phyloP scores from a whole-genome alignment of 2,888 invertebrate species.

The Gortyna flavago region DNA sequence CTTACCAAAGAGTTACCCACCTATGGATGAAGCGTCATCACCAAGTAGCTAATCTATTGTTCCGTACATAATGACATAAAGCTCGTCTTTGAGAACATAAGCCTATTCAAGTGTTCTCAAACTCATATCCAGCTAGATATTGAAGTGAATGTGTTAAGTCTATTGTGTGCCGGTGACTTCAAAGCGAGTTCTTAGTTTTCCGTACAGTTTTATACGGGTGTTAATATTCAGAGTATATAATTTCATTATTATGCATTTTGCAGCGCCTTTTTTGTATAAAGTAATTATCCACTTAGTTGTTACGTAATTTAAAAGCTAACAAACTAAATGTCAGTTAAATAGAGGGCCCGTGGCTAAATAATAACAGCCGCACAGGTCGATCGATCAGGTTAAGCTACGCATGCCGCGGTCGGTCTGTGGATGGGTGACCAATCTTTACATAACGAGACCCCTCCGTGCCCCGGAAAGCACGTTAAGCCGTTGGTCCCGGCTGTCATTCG shows the following conservation, averaged over 20 bases:
- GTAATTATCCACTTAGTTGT: no score
- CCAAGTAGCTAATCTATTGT: slow-evolving; percentile 20
- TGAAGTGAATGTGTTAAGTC: slow-evolving; percentile 48
- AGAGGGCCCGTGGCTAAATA: no score
- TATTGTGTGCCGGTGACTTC: slow-evolving; percentile 40
- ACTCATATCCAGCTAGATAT: slow-evolving; percentile 53
- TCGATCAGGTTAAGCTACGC: no score
- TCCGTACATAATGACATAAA: slow-evolving; percentile 41
- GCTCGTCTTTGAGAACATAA: slow-evolving; percentile 48
- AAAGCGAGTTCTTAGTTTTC: slow-evolving; percentile 38
- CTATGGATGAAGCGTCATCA: slow-evolving; percentile 28
- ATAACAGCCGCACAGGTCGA: no score
- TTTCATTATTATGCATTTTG: no score
- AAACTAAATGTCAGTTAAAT: no score
- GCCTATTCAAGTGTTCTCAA: slow-evolving; percentile 50
- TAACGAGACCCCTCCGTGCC: no score
- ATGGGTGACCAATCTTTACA: no score
- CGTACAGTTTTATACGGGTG: not conserved
- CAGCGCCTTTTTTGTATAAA: not conserved
- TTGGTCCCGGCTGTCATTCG: no score
- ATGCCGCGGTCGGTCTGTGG: no score
- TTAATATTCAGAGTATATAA: not conserved
- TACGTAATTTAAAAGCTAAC: no score
- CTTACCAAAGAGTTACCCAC: slow-evolving; percentile 2
- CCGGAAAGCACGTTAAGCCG: no score